Base-by-base conservation (phyloP, 1,140 invertebrate species). In the Drosophila mauritiana region DNA sequence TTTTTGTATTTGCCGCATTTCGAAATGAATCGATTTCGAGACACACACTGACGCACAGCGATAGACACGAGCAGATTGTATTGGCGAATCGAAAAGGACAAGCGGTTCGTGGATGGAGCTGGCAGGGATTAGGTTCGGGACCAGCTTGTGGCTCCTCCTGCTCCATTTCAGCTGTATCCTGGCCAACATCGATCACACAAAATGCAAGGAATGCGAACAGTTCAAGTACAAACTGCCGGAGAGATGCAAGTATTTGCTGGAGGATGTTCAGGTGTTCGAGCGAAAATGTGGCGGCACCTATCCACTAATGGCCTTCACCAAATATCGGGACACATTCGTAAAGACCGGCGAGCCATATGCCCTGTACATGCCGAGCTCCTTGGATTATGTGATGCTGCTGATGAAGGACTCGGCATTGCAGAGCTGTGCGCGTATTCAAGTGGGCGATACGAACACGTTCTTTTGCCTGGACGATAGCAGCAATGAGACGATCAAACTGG, bases 261-360 rank as follows among this genome's bases (percentile, higher is more conserved):
- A 22, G 1, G 37, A 31, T 0, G 2, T 11, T 0, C 45, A 70
- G 27, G 0, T 63, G 0, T 45, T 88, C 2, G 15, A 55, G 0
- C 48, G 15, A 0, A 58, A 17, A 5, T 88, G 83, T 25, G n/a
- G 15, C 0, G 76, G 79, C 0, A 65, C 13, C 0, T 83, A 59
- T 25, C 84, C 84, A 0, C 0, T 69, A 42, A 37, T 83, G 34
- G 72, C 63, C 0, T 54, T 79, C 3, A 79, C 58, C 8, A 79
- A 80, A 22, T 88, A 53, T 13, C 79, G 80, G 2, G 83, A 88
- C 17, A 89, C 79, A 0, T 59, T 51, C 4, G 46, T 89, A 4
- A 58, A 62, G 31, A 27, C 58, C 1, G 67, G 75, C 17, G 83
- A 86, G 31, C 61, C 51, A 0, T 76, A 79, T 15, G 48, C 62